A percentile compares a stretch with the other conserved stretches of the same genome.
Evolutionary conservation across 1,140 invertebrate species (phyloP).

Genomic region (Apis cerana): DNA sequence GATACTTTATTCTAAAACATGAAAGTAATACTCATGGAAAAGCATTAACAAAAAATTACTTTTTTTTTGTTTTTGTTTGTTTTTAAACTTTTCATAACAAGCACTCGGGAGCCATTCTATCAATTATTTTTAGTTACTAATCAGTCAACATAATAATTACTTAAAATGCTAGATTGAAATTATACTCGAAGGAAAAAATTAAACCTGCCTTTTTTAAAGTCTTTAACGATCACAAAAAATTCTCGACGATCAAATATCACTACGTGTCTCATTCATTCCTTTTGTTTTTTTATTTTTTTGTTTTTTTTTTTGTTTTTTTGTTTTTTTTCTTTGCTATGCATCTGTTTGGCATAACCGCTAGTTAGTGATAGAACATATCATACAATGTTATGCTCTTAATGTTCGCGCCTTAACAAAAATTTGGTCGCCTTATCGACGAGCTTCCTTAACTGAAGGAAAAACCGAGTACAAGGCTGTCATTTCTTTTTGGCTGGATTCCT

Average conservation of each 20-base stretch:
- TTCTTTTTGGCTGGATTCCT: slow-evolving; percentile 93
- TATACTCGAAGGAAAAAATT: slow-evolving; percentile 23
- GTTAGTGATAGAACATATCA: slow-evolving; percentile 37
- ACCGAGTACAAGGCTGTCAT: slow-evolving; percentile 77
- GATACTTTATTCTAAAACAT: slow-evolving; percentile 51
- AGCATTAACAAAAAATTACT: slow-evolving; percentile 24
- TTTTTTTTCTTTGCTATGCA: slow-evolving; percentile 8
- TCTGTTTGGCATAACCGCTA: slow-evolving; percentile 29
- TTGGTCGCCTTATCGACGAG: slow-evolving; percentile 38
- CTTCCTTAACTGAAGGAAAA: slow-evolving; percentile 61
- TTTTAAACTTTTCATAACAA: slow-evolving; percentile 27
- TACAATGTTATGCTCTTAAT: slow-evolving; percentile 40
- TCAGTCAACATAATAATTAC: slow-evolving; percentile 50
- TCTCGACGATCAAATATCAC: slow-evolving; percentile 18
- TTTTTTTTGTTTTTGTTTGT: background rate
- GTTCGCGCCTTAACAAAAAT: slow-evolving; percentile 33
- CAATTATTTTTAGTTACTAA: slow-evolving; percentile 38
- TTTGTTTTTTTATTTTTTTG: background rate
- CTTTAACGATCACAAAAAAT: slow-evolving; percentile 41
- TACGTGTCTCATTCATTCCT: slow-evolving; percentile 2
- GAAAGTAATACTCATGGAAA: slow-evolving; percentile 52
- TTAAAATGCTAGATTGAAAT: slow-evolving; percentile 46
- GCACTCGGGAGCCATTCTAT: slow-evolving; percentile 25
- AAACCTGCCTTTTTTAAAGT: slow-evolving; percentile 18
- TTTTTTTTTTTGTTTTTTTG: background rate